Evolutionary conservation across 2,888 invertebrate genomes (phyloP).

Genomic region (Onchidella celtica): DNA sequence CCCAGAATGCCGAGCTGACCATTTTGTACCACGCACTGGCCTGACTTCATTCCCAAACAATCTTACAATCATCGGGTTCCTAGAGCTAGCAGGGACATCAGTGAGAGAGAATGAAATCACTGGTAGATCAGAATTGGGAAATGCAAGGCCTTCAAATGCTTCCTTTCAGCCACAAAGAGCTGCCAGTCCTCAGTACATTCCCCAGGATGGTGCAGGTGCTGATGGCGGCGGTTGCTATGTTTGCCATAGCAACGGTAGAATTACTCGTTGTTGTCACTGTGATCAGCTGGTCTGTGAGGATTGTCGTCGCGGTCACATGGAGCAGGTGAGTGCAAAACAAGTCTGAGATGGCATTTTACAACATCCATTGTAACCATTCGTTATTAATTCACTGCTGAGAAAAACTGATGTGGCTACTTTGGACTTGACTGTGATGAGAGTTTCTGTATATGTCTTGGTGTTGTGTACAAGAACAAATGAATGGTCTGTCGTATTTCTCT

Average conservation of each 20-base stretch:
- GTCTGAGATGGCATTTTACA: background rate
- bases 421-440: too few relatives aligned
- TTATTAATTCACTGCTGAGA: too few relatives aligned
- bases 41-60: constrained; percentile 97
- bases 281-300: constrained; percentile 98
- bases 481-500: too few relatives aligned
- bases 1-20: constrained; percentile 98
- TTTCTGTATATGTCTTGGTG: too few relatives aligned
- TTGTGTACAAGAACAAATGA: too few relatives aligned
- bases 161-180: constrained; percentile 25
- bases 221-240: constrained; percentile 85
- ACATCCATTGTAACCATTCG: too few relatives aligned
- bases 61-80: constrained; percentile 95
- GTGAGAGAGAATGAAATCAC: background rate
- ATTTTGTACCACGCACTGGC: constrained; percentile 95
- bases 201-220: constrained; percentile 29
- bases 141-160: background rate
- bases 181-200: constrained; percentile 21
- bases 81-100: constrained; percentile 87
- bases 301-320: constrained; percentile 86
- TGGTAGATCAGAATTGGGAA: background rate
- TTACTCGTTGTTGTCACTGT: constrained; percentile 93
- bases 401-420: too few relatives aligned
- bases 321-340: constrained; percentile 46
- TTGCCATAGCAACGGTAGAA: constrained; percentile 86